Base-by-base conservation (phyloP, 2,888 invertebrate species). In the Brachynemurus nebulosus region DNA sequence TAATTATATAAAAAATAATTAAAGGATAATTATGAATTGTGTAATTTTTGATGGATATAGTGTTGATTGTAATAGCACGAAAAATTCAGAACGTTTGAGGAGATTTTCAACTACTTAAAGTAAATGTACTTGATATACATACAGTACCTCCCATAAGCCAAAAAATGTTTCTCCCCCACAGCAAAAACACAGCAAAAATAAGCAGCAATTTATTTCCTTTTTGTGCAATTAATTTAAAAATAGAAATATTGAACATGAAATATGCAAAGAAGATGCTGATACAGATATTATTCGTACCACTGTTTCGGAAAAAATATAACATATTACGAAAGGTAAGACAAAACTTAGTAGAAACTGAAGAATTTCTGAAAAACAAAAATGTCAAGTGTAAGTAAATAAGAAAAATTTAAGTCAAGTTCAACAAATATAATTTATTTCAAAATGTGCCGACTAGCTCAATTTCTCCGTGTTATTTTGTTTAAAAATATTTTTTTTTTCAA, bases 41-140 rank as follows among this genome's bases (percentile, higher is more conserved):
- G 48, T 54, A 20, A 50, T 56, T 34, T 55, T 56, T 46, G 53
- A 55, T 46, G 53, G 52, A 20, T 53, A 55, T 46, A 30, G 6
- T 18, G 39, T 42, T n/a, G n/a, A n/a, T n/a, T n/a, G n/a, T 11
- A 50, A 44, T 37, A 46, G 42, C 34, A 54, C 51, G 1, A 57
- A 57, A 45, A 45, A 42, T 34, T 47, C 50, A 40, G 55, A 56
- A 51, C 39, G 52, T 20, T 39, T 40, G 33, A 51, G 53, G 19
- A 45, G 56, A 47, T 36, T 45, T 16, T 43, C 39, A 17, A 47
- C 35, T 40, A 17, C 42, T 6, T 14, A 35, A 47, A 12, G 52
- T 53, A 8, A 45, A 52, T 21, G 9, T 48, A 16, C 52, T 55
- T 46, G 46, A 49, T 34, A 47, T 50, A 20, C 20, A 8, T 2